Conservation (phyloP, 2,888 invertebrate species). For the Thereva unica region DNA sequence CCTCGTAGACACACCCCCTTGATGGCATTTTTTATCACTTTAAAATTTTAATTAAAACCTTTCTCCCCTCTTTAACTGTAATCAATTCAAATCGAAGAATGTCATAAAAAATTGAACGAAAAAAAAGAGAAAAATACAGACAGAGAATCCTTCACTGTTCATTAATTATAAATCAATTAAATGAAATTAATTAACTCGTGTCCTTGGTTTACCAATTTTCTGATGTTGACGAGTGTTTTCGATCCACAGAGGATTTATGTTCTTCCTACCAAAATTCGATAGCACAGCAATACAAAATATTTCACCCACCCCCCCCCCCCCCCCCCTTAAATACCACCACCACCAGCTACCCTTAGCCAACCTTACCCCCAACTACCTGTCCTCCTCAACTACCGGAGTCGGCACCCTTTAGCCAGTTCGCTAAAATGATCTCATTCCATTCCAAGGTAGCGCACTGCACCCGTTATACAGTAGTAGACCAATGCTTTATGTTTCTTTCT, state of each 20-base stretch:
- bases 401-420: neutral
- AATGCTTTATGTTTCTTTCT: too few relatives aligned
- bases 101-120: neutral
- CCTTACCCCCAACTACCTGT: neutral
- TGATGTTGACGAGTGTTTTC: constrained; percentile 35
- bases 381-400: neutral
- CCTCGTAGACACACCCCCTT: too few relatives aligned
- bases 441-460: neutral
- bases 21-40: too few relatives aligned
- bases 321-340: too few relatives aligned
- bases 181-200: constrained; percentile 35
- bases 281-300: neutral
- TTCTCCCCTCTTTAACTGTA: neutral
- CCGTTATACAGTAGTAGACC: too few relatives aligned
- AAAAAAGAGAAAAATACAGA: constrained; percentile 10
- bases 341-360: too few relatives aligned
- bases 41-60: neutral
- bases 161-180: constrained; percentile 35
- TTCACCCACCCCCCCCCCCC: too few relatives aligned
- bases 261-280: constrained; percentile 28
- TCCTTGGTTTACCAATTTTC: constrained; percentile 36
- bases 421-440: constrained; percentile 11
- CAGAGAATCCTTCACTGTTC: constrained; percentile 24
- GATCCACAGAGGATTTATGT: constrained; percentile 34
- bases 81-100: neutral